A percentile compares a stretch with the other conserved stretches of the same genome.
These are phyloP conservation scores for Drosophila santomea DNA, from an alignment of 1,140 invertebrate species.

Conservation along the genomic window DNA sequence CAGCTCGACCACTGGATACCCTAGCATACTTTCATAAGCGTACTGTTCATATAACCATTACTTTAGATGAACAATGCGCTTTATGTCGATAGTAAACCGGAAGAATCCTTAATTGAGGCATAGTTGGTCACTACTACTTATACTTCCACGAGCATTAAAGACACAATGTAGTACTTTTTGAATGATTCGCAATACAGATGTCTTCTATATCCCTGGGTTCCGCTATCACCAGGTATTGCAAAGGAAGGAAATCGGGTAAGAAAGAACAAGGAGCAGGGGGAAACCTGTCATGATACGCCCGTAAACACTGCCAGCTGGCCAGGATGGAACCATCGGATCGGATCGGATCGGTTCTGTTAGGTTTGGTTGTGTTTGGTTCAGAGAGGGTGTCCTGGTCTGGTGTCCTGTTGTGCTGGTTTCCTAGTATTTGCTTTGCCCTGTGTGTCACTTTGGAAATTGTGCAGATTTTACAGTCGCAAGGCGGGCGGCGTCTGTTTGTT, in stretches of 20 bases:
- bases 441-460: slow-evolving; percentile 76
- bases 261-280: slow-evolving; percentile 17
- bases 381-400: slow-evolving; percentile 13
- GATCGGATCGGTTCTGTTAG: slow-evolving; percentile 14
- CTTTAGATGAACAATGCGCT: no score
- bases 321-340: slow-evolving; percentile 64
- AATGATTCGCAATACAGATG: background rate
- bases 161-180: background rate
- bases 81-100: no score
- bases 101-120: no score
- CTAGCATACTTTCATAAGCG: background rate
- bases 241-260: slow-evolving; percentile 3
- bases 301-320: slow-evolving; percentile 76
- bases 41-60: no score
- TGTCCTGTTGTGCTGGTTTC: slow-evolving; percentile 10
- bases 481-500: slow-evolving; percentile 64
- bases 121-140: background rate
- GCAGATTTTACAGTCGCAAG: slow-evolving; percentile 64
- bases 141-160: background rate
- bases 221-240: background rate
- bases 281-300: slow-evolving; percentile 73
- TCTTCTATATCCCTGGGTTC: background rate
- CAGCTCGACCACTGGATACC: background rate
- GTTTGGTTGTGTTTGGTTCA: slow-evolving; percentile 19
- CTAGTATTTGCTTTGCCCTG: slow-evolving; percentile 67